Conservation (phyloP, 2,888 invertebrate species). For the Hirtodrosophila histrioides region DNA sequence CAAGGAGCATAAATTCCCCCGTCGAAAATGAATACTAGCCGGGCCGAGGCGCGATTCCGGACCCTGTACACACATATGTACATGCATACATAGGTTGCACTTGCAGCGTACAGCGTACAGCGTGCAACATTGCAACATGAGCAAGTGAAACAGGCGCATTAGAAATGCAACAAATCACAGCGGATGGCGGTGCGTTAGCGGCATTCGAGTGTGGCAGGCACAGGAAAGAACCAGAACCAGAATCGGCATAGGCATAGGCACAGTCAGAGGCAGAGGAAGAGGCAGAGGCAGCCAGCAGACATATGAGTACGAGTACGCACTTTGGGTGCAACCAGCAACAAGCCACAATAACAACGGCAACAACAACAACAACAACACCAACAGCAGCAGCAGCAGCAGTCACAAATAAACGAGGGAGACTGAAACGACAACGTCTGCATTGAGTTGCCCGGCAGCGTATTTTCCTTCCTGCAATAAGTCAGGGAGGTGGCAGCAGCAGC, state of each 20-base stretch:
- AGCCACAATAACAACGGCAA: slow-evolving; percentile 26
- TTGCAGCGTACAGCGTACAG: not conserved
- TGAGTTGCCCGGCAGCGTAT: slow-evolving; percentile 73
- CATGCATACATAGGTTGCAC: slow-evolving; percentile 51
- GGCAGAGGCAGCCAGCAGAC: slow-evolving; percentile 30
- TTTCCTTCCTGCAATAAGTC: slow-evolving; percentile 80
- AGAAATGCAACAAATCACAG: slow-evolving; percentile 77
- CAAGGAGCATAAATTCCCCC: slow-evolving; percentile 66
- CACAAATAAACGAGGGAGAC: slow-evolving; percentile 60
- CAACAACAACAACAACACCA: too few species aligned
- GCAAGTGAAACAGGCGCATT: slow-evolving; percentile 73
- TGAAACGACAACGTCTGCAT: slow-evolving; percentile 65
- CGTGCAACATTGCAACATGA: slow-evolving; percentile 50
- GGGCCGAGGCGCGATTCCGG: slow-evolving; percentile 16
- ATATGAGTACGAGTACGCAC: slow-evolving; percentile 71
- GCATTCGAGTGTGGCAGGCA: slow-evolving; percentile 50
- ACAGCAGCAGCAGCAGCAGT: slow-evolving; percentile 29
- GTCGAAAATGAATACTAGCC: slow-evolving; percentile 65
- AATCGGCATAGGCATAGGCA: slow-evolving; percentile 15
- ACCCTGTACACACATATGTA: not conserved
- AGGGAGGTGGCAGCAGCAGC: slow-evolving; percentile 32
- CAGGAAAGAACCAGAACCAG: slow-evolving; percentile 61
- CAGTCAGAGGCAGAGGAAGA: too few species aligned
- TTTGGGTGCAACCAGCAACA: slow-evolving; percentile 70
- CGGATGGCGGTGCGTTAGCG: slow-evolving; percentile 41